Evolutionary conservation across 2,113 vertebrate species (phyloP).

Genomic region (Daphoenositta chrysoptera): DNA sequence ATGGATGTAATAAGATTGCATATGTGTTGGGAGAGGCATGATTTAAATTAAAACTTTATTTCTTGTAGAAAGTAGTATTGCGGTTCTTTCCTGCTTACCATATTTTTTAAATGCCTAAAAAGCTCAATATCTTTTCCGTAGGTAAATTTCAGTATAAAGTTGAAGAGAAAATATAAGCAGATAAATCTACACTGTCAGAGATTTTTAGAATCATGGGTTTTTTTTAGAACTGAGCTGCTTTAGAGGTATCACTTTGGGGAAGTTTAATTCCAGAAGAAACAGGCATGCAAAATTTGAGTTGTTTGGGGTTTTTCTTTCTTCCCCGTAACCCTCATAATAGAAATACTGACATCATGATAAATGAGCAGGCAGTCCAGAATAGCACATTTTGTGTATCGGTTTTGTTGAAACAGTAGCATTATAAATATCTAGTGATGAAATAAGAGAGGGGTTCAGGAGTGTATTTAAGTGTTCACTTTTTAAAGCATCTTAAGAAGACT

Average conservation of each 20-base stretch:
- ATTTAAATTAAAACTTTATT: background rate
- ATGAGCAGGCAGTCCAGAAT: background rate
- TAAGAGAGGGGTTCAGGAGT: background rate
- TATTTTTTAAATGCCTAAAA: background rate
- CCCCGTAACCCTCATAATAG: rapidly evolving
- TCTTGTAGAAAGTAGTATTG: background rate
- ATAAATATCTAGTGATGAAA: background rate
- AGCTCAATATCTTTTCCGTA: background rate
- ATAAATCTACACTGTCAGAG: background rate
- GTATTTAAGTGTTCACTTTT: background rate
- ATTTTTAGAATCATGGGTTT: rapidly evolving
- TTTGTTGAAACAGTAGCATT: background rate
- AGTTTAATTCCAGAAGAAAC: background rate
- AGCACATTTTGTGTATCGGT: background rate
- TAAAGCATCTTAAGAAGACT: background rate
- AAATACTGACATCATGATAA: background rate
- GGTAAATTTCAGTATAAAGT: background rate
- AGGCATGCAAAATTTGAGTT: background rate
- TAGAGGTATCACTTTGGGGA: background rate
- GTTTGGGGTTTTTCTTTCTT: background rate
- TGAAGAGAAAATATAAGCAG: background rate
- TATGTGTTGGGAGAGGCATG: background rate
- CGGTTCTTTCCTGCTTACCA: background rate
- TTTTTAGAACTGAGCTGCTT: background rate
- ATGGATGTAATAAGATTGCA: background rate